Percentiles rank a stretch among this genome's conserved stretches.
Conservation (phyloP, 2,113 vertebrate genomes). For the Lutjanus erythropterus region DNA sequence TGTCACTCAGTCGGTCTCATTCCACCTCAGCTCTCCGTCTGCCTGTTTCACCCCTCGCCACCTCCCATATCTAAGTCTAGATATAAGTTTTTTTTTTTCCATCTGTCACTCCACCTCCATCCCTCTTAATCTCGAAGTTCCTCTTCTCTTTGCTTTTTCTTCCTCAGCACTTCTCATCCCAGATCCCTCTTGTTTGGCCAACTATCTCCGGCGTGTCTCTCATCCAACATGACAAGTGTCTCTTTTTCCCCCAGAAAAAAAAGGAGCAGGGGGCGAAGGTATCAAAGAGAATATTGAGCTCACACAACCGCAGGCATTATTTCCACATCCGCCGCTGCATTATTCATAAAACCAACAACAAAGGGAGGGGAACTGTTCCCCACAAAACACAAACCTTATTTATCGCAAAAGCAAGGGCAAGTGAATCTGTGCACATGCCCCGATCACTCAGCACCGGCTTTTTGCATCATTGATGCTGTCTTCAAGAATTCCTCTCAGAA, state of each 20-base stretch:
- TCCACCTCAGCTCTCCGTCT: constrained; percentile 28
- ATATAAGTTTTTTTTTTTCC: constrained; percentile 23
- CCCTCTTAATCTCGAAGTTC: constrained; percentile 41
- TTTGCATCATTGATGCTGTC: constrained; percentile 44
- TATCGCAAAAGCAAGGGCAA: constrained; percentile 56
- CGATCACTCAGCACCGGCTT: constrained; percentile 16
- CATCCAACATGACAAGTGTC: constrained; percentile 68
- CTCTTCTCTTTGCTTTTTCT: constrained; percentile 23
- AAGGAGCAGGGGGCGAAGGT: constrained; percentile 62
- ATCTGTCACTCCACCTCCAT: constrained; percentile 32
- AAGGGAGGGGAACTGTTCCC: constrained; percentile 51
- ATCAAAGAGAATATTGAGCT: constrained; percentile 82
- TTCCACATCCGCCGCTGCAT: constrained; percentile 77
- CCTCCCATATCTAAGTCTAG: constrained; percentile 21
- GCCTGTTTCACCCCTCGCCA: constrained; percentile 27
- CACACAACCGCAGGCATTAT: constrained; percentile 73
- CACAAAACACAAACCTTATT: constrained; percentile 62
- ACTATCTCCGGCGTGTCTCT: constrained; percentile 49
- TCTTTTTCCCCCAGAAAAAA: constrained; percentile 53
- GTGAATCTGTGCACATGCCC: constrained; percentile 23
- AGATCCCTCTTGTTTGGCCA: constrained; percentile 56
- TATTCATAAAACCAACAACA: constrained; percentile 81
- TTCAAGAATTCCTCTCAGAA: constrained; percentile 5
- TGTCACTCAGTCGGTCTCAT: constrained; percentile 41
- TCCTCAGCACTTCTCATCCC: constrained; percentile 37